A percentile compares a stretch with the other conserved stretches of the same genome.
Conservation (phyloP, 1,140 invertebrate genomes). For the Diploscapter pachys region DNA sequence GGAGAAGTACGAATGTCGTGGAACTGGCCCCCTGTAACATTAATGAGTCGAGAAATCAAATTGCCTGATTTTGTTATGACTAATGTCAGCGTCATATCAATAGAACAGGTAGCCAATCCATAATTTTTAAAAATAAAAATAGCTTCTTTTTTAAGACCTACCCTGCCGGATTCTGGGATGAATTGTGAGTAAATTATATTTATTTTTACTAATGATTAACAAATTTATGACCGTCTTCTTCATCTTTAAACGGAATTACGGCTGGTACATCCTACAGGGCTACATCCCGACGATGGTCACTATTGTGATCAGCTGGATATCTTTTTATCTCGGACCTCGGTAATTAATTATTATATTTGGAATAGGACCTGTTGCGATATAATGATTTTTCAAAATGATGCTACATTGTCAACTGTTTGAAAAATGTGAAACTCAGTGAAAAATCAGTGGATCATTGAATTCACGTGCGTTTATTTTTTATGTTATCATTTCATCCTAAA, state of each 20-base stretch:
- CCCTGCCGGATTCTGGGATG: conserved; percentile 57
- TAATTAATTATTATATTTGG: background rate
- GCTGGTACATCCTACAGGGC: conserved; percentile 59
- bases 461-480: background rate
- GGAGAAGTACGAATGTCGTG: conserved; percentile 58
- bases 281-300: conserved; percentile 56
- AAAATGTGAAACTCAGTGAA: conserved; percentile 1
- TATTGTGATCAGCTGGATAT: conserved; percentile 59
- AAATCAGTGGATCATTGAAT: background rate
- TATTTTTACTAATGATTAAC: too few species aligned
- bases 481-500: background rate
- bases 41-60: conserved; percentile 55
- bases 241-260: conserved; percentile 52
- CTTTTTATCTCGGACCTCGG: conserved; percentile 54
- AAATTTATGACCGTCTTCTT: conserved; percentile 45
- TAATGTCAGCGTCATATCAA: conserved; percentile 56
- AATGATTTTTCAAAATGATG: background rate
- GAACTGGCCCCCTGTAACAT: conserved; percentile 56
- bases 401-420: background rate
- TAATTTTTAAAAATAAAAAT: background rate
- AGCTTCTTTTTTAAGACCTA: conserved; percentile 47
- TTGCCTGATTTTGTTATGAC: conserved; percentile 56
- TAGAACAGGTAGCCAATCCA: conserved; percentile 46
- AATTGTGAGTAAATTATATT: conserved; percentile 25
- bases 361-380: background rate